Percentiles rank a stretch among this genome's conserved stretches.
phyloP scores from a whole-genome alignment of 2,797 vertebrate genomes.

The Gastrophryne carolinensis region DNA sequence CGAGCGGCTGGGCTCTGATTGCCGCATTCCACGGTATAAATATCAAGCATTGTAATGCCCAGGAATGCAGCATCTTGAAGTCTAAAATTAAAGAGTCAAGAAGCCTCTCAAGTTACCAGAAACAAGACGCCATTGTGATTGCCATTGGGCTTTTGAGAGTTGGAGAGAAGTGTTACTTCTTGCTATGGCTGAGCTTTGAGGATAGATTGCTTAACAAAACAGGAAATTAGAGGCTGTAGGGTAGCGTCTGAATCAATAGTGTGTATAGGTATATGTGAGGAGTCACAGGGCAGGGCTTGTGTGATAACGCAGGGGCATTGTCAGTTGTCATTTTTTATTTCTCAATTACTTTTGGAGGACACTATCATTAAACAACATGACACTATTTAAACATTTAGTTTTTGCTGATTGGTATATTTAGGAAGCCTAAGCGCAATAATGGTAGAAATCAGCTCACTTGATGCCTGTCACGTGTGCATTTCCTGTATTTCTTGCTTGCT shows the following conservation, averaged over 20 bases:
- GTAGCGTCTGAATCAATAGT: neutral
- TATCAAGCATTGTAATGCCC: slow-evolving; percentile 66
- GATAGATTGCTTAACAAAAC: slow-evolving; percentile 13
- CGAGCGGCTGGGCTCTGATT: neutral
- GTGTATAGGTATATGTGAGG: no score
- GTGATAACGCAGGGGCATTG: no score
- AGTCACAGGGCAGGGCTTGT: no score
- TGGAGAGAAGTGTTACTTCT: slow-evolving; percentile 31
- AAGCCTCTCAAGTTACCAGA: slow-evolving; percentile 67
- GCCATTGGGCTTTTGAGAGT: slow-evolving; percentile 53
- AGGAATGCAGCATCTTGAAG: slow-evolving; percentile 65
- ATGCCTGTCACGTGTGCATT: no score
- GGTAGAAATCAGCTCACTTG: no score
- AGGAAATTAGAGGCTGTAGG: neutral
- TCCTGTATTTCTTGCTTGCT: no score
- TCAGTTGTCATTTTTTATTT: no score
- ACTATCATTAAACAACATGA: no score
- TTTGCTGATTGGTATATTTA: no score
- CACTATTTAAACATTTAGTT: no score
- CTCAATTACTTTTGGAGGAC: no score
- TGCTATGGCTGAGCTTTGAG: slow-evolving; percentile 42
- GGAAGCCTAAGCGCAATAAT: no score
- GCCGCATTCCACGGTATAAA: slow-evolving; percentile 67
- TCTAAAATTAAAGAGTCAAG: slow-evolving; percentile 66
- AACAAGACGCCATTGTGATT: slow-evolving; percentile 70